phyloP scores from a whole-genome alignment of 2,113 vertebrate species.

The Stigmatopora nigra region DNA sequence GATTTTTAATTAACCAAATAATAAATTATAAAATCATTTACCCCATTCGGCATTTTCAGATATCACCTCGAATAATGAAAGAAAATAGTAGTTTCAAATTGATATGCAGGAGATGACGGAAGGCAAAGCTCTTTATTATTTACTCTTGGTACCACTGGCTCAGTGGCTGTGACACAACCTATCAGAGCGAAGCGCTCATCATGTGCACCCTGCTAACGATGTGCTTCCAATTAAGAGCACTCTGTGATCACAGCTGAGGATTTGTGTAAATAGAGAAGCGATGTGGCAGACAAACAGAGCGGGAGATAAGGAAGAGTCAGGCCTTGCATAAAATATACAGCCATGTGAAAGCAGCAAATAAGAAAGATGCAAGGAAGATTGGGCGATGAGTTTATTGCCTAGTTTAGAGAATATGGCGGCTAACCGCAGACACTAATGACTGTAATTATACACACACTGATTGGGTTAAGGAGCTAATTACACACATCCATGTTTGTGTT shows the following conservation, averaged over 20 bases:
- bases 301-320: conserved; percentile 40
- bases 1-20: conserved; percentile 8
- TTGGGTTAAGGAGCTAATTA: conserved; percentile 69
- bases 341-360: conserved; percentile 60
- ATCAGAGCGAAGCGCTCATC: conserved; percentile 46
- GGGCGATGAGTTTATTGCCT: conserved; percentile 53
- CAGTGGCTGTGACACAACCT: conserved; percentile 41
- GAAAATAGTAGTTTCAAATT: neutral
- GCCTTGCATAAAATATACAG: conserved; percentile 52
- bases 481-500: conserved; percentile 57
- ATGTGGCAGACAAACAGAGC: conserved; percentile 43
- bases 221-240: conserved; percentile 69
- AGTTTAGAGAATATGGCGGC: conserved; percentile 58
- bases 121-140: conserved; percentile 37
- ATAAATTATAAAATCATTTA: conserved; percentile 2
- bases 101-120: conserved; percentile 16
- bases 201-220: conserved; percentile 61
- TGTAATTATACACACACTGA: conserved; percentile 67
- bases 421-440: conserved; percentile 64
- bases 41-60: neutral
- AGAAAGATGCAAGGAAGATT: conserved; percentile 54
- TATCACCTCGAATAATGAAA: conserved; percentile 13
- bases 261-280: conserved; percentile 51
- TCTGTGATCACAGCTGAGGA: conserved; percentile 65
- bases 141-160: conserved; percentile 35